Evolutionary conservation across 2,113 vertebrate species (phyloP).

Genomic region (Nipponia nippon): DNA sequence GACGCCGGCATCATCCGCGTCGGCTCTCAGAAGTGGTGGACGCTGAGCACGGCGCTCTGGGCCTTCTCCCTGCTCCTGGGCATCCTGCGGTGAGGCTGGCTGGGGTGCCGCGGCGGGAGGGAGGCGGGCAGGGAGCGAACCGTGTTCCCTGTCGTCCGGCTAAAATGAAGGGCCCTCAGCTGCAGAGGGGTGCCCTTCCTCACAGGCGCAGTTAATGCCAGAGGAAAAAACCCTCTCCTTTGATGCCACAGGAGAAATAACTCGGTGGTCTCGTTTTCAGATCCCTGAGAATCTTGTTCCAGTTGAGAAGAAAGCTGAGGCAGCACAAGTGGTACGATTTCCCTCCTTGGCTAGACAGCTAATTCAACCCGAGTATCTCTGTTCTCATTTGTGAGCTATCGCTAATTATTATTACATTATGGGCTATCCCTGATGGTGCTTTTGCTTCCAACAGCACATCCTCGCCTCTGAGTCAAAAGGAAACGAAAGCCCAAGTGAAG

Average conservation of each 20-base stretch:
- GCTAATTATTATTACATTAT: fast-evolving
- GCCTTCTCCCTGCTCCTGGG: conserved; percentile 83
- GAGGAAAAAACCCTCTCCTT: fast-evolving
- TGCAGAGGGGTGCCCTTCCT: neutral
- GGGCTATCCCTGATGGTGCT: neutral
- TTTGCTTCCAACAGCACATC: neutral
- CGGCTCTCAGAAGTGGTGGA: conserved; percentile 85
- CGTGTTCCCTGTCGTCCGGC: fast-evolving
- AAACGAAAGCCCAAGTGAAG: neutral
- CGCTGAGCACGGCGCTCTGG: conserved; percentile 82
- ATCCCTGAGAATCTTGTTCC: conserved; percentile 63
- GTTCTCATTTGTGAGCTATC: neutral
- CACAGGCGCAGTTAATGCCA: fast-evolving
- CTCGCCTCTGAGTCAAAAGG: neutral
- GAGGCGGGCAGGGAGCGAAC: fast-evolving
- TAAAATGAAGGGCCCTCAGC: fast-evolving
- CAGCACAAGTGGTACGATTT: neutral
- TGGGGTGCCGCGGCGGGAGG: neutral
- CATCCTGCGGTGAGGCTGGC: conserved; percentile 76
- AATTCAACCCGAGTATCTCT: neutral
- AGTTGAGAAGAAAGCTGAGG: conserved; percentile 41
- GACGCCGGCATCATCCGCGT: conserved; percentile 77
- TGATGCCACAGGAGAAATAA: neutral
- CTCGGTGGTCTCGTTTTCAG: conserved; percentile 27
- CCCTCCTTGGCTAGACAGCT: neutral